A percentile compares a stretch with the other conserved stretches of the same genome.
Conservation (phyloP, 2,113 vertebrate genomes). For the Poicephalus meyeri region DNA sequence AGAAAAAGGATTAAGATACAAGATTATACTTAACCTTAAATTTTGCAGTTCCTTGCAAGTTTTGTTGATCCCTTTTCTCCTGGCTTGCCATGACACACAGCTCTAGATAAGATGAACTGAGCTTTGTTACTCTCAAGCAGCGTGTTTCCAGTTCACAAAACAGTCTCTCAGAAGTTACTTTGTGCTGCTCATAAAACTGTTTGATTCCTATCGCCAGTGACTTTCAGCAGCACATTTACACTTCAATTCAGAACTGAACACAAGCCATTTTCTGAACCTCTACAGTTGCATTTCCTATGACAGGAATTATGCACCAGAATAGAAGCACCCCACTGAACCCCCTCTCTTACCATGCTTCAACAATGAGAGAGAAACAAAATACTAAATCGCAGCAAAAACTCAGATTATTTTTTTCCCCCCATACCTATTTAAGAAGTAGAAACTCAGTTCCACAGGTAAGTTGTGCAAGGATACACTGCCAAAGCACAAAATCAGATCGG, state of each 20-base stretch:
- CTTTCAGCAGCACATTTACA: neutral
- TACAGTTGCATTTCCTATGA: constrained; percentile 11
- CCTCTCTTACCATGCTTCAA: neutral
- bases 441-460: neutral
- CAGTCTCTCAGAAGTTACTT: neutral
- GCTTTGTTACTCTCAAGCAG: neutral
- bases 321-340: neutral
- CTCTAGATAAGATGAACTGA: neutral
- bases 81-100: neutral
- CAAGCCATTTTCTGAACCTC: neutral
- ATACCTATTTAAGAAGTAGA: neutral
- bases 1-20: neutral
- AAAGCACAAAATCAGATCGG: neutral
- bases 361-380: neutral
- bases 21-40: neutral
- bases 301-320: neutral
- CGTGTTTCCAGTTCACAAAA: neutral
- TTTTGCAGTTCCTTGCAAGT: neutral
- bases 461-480: neutral
- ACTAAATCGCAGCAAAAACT: neutral
- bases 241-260: constrained; percentile 41
- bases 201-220: neutral
- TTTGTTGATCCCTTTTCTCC: neutral
- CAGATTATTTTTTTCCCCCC: neutral
- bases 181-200: neutral